Conservation (phyloP, 2,113 vertebrate genomes). For the Lethenteron camtschaticum region DNA sequence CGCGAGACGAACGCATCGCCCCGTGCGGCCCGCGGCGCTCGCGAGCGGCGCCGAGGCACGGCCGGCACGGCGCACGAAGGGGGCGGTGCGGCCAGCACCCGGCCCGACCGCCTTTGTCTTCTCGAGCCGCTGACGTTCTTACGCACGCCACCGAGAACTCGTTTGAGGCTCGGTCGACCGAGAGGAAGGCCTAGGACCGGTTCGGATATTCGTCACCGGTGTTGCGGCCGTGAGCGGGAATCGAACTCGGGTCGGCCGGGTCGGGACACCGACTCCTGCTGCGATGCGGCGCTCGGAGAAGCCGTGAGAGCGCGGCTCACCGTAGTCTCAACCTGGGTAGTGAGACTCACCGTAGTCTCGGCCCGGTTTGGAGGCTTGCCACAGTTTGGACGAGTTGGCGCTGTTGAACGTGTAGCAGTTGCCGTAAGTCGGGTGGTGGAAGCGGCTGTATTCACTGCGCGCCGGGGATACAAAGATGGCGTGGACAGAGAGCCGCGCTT, state of each 20-base stretch:
- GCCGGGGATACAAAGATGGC: too few species aligned
- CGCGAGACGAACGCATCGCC: neutral
- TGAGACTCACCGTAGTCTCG: slow-evolving; percentile 18
- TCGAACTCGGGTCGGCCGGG: too few species aligned
- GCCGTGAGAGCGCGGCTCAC: too few species aligned
- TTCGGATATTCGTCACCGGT: too few species aligned
- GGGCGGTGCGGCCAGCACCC: neutral
- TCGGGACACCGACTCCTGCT: too few species aligned
- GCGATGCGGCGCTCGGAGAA: too few species aligned
- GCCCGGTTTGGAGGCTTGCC: slow-evolving; percentile 35
- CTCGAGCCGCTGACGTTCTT: too few species aligned
- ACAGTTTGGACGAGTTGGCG: slow-evolving; percentile 23
- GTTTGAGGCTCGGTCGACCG: too few species aligned
- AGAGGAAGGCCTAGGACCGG: too few species aligned
- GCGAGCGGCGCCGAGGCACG: neutral
- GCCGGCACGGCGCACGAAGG: neutral
- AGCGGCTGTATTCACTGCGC: slow-evolving; percentile 29
- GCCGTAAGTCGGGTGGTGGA: slow-evolving; percentile 38
- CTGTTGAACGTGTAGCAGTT: slow-evolving; percentile 45
- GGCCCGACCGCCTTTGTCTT: neutral
- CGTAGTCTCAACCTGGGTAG: slow-evolving; percentile 17
- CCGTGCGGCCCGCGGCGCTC: rapidly evolving
- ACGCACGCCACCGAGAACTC: too few species aligned
- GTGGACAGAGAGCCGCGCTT: too few species aligned
- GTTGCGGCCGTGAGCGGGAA: too few species aligned